Percentiles rank a stretch among this genome's conserved stretches.
Conservation (phyloP, 1,140 invertebrate genomes). For the Drosophila grimshawi region DNA sequence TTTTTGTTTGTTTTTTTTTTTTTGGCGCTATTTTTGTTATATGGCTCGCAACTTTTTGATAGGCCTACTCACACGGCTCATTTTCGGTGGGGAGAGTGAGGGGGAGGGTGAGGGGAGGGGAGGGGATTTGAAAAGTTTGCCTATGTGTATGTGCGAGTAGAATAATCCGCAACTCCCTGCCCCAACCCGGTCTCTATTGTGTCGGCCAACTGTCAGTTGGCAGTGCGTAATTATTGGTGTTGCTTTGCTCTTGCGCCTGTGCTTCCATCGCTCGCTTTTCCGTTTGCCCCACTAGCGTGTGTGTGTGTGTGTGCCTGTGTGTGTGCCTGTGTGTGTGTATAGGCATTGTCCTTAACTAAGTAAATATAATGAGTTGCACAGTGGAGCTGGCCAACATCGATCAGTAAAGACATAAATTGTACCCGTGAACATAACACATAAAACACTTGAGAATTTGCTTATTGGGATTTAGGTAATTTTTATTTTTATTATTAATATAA, state of each 20-base stretch:
- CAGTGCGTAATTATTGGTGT: constrained; percentile 59
- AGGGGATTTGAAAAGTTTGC: constrained; percentile 76
- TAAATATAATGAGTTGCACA: constrained; percentile 76
- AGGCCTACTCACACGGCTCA: constrained; percentile 73
- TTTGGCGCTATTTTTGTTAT: constrained; percentile 73
- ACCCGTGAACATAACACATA: no score
- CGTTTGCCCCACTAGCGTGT: not conserved
- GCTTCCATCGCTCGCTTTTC: not conserved
- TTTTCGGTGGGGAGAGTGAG: constrained; percentile 47
- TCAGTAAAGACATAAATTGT: not conserved
- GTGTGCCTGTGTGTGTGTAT: constrained; percentile 7
- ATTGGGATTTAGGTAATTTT: no score
- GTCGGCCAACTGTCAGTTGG: not conserved
- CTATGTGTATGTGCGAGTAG: constrained; percentile 51
- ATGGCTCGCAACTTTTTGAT: constrained; percentile 78
- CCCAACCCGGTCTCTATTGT: not conserved
- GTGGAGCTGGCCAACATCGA: constrained; percentile 18
- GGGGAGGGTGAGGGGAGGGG: constrained; percentile 53
- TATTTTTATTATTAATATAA: no score
- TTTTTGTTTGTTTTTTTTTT: constrained; percentile 19
- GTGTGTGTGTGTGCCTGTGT: constrained; percentile 16
- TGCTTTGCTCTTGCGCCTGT: constrained; percentile 41
- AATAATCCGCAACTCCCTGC: not conserved
- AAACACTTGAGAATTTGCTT: no score
- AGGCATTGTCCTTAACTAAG: constrained; percentile 68